These are phyloP conservation scores for Diplazon laetatorius DNA, from an alignment of 2,888 invertebrate species.

Conservation along the genomic window DNA sequence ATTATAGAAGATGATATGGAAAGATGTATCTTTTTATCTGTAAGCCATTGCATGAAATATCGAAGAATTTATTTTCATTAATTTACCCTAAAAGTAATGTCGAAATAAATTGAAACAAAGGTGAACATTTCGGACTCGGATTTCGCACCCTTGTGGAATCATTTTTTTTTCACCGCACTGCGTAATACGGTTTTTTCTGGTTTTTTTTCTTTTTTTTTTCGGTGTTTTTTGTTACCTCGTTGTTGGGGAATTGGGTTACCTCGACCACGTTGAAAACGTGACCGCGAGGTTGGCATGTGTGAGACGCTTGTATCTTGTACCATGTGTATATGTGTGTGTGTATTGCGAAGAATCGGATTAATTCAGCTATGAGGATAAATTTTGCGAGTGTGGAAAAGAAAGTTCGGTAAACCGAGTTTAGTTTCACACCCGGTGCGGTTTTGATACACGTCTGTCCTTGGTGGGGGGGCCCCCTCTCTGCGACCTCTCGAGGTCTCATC, in stretches of 20 bases:
- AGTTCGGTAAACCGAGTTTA: constrained; percentile 19
- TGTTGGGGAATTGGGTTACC: constrained; percentile 27
- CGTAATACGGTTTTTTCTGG: constrained; percentile 15
- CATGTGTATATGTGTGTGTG: background rate
- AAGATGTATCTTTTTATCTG: too few species aligned
- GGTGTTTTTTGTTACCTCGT: constrained; percentile 31
- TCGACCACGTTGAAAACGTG: constrained; percentile 7
- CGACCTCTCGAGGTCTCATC: constrained; percentile 51
- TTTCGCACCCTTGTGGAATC: background rate
- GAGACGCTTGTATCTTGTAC: too few species aligned
- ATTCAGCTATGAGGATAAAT: background rate
- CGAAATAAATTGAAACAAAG: too few species aligned
- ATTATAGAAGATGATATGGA: too few species aligned
- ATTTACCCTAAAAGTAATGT: too few species aligned
- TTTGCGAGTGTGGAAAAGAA: constrained; percentile 5
- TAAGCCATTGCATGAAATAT: too few species aligned
- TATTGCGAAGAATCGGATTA: background rate
- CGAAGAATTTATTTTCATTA: too few species aligned
- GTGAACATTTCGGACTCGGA: background rate
- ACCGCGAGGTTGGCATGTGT: background rate
- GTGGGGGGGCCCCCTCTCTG: constrained; percentile 60
- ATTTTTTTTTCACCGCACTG: background rate
- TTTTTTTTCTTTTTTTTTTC: too few species aligned
- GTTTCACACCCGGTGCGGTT: constrained; percentile 21
- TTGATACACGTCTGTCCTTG: constrained; percentile 33